Percentiles rank a stretch among this genome's conserved stretches.
Conservation (phyloP, 2,888 invertebrate genomes). For the Psylliodes chrysocephalus region DNA sequence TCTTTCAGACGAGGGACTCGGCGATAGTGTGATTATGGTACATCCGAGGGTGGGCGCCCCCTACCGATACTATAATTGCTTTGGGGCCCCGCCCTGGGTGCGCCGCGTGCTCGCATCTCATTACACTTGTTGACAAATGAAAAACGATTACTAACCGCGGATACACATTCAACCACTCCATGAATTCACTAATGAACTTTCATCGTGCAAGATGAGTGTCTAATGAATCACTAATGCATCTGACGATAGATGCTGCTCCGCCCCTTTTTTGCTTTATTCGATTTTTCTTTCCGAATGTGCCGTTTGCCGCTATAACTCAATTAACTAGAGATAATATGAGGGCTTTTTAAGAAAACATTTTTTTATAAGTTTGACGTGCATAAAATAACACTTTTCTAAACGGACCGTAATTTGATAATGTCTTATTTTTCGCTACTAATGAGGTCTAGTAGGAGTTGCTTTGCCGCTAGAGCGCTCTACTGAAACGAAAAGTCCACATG, state of each 20-base stretch:
- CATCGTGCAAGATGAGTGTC: slow-evolving; percentile 26
- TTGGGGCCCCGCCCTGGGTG: slow-evolving; percentile 61
- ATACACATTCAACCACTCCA: slow-evolving; percentile 32
- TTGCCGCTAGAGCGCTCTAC: no score
- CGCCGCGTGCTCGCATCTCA: slow-evolving; percentile 64
- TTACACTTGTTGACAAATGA: slow-evolving; percentile 65
- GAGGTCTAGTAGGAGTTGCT: no score
- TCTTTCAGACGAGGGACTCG: not conserved
- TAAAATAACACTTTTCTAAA: no score
- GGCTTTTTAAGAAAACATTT: no score
- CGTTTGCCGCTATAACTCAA: not conserved
- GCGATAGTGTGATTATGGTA: not conserved
- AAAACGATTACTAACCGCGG: slow-evolving; percentile 51
- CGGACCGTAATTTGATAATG: no score
- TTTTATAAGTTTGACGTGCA: no score
- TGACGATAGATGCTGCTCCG: not conserved
- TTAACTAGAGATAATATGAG: no score
- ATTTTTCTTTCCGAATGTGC: not conserved
- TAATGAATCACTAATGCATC: slow-evolving; percentile 28
- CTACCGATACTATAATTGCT: slow-evolving; percentile 61
- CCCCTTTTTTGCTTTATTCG: slow-evolving; percentile 7
- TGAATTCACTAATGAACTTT: slow-evolving; percentile 42
- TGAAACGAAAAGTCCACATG: no score
- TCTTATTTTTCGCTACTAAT: no score
- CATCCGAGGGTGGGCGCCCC: slow-evolving; percentile 55